Conservation (phyloP, 2,797 vertebrate species). For the Rhinichthys osculus region DNA sequence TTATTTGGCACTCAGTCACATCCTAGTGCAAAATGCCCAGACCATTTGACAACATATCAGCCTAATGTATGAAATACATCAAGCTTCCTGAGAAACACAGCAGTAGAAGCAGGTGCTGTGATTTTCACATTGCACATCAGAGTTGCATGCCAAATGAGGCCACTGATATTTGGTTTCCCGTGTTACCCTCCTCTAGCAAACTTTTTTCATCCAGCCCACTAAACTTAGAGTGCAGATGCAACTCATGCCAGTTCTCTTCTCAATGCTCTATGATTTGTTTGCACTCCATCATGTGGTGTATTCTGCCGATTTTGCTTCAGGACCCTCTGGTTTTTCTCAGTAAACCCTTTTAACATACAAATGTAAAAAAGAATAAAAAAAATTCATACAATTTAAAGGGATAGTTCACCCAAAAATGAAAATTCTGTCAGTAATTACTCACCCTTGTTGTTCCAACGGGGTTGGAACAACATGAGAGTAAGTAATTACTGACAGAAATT, state of each 20-base stretch:
- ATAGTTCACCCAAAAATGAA: too few relatives aligned
- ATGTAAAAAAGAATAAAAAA: background rate
- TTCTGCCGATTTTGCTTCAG: background rate
- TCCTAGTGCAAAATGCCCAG: background rate
- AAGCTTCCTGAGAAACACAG: constrained; percentile 22
- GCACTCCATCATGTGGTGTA: background rate
- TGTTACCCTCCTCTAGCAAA: constrained; percentile 17
- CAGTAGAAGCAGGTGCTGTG: constrained; percentile 32
- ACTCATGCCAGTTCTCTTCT: background rate
- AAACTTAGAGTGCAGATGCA: constrained; percentile 1
- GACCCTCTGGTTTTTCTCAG: too few relatives aligned
- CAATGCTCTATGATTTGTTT: background rate
- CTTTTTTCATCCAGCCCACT: constrained; percentile 14
- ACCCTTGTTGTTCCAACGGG: too few relatives aligned
- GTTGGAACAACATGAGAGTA: too few relatives aligned
- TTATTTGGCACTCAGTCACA: constrained; percentile 17
- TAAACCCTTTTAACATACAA: background rate
- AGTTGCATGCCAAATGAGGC: constrained; percentile 36
- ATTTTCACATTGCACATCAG: constrained; percentile 26
- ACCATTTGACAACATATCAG: constrained; percentile 22
- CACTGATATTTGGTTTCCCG: constrained; percentile 39
- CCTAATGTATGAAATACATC: constrained; percentile 13
- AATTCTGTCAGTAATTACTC: too few relatives aligned
- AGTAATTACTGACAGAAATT: too few relatives aligned
- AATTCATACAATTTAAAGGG: background rate